Base-by-base conservation (phyloP, 2,797 vertebrate species). In the Chiropotes sagulatus region DNA sequence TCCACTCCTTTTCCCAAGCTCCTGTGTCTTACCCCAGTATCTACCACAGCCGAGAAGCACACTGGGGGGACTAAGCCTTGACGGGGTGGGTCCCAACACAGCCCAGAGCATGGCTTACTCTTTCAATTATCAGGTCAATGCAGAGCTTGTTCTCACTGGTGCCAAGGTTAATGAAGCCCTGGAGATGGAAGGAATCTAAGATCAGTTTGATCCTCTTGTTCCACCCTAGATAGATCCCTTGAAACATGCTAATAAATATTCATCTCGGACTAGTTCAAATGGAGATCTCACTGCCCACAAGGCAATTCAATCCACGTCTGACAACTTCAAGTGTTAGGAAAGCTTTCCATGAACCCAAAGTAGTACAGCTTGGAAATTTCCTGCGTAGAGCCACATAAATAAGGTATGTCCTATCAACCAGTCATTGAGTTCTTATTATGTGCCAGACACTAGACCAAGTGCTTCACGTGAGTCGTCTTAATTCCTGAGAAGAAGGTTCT, bases 71-170 rank as follows among this genome's bases (percentile, higher is more conserved):
- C 17, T 26, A 28, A 54, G 39, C 58, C 73, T 30, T 1, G n/a
- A 28, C 11, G n/a, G 22, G 20, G 7, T 9, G 14, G 57, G 17
- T 26, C 44, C 70, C 70, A 82, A 28, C 72, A 33, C 13, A 57
- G 48, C 24, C 12, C 14, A 24, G 39, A 89, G 64, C 0, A 19
- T 6, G 39, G 94, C 99, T 99, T 98, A 99, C 99, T 99, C 99
- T 99, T 92, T 99, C 98, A 36, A 99, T 99, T 88, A 99, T 99
- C 95, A 99, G 98, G 97, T 99, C 99, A 95, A 98, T 98, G 98
- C 99, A 99, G 22, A 99, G 99, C 97, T 99, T 99, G 98, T 99
- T 99, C 98, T 99, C 99, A 97, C 99, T 99, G 93, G 99, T 99
- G 58, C 99, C 99, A 96, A 99, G 98, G 98, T 99, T 99, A 98